Percentiles rank a stretch among this genome's conserved stretches.
phyloP scores from a whole-genome alignment of 2,113 vertebrate genomes.

The Limanda limanda region DNA sequence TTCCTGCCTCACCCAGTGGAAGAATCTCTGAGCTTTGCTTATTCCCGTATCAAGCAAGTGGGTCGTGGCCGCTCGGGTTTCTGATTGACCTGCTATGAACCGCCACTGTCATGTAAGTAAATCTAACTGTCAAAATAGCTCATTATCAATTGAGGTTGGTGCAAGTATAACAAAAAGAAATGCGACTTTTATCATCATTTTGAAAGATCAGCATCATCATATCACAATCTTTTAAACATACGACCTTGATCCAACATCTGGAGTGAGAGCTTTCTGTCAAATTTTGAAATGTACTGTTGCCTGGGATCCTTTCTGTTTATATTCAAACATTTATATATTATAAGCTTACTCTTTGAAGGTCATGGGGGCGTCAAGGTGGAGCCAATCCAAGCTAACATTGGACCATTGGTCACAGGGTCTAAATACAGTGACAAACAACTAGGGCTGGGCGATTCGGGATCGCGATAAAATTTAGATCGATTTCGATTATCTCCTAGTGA shows the following conservation, averaged over 20 bases:
- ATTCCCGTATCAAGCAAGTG: constrained; percentile 32
- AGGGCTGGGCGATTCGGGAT: no score
- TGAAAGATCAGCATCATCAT: background rate
- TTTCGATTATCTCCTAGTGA: no score
- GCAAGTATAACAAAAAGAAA: background rate
- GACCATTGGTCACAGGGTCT: no score
- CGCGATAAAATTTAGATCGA: no score
- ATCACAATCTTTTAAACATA: background rate
- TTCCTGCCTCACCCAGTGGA: constrained; percentile 69
- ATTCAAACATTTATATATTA: background rate
- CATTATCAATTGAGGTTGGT: background rate
- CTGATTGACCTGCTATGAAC: constrained; percentile 43
- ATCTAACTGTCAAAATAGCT: constrained; percentile 1
- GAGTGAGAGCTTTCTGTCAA: no score
- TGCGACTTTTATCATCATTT: background rate
- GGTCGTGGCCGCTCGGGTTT: constrained; percentile 35
- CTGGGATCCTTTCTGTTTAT: background rate
- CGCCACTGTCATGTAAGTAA: constrained; percentile 1
- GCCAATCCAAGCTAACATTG: no score
- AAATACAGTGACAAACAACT: no score
- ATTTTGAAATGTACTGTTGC: no score
- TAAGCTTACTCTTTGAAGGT: no score
- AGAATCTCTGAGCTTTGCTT: constrained; percentile 65
- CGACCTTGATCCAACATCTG: no score
- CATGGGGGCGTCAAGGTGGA: no score